These are phyloP conservation scores for Pithys albifrons DNA, from an alignment of 2,113 vertebrate species.

Conservation along the genomic window DNA sequence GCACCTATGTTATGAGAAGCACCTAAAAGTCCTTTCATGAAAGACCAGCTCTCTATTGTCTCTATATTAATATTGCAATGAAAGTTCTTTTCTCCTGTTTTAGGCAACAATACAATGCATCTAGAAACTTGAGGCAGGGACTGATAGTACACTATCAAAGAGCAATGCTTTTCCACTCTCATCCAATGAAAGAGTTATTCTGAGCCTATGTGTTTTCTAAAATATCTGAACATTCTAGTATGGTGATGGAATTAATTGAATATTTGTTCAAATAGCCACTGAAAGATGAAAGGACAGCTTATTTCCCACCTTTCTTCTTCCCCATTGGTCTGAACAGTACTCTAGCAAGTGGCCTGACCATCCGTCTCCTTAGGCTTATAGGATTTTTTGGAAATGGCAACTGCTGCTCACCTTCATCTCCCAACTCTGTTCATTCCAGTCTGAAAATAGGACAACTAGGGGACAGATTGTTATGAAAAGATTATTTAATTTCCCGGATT, in stretches of 20 bases:
- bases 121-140: neutral
- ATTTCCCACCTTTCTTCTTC: neutral
- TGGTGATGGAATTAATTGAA: neutral
- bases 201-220: neutral
- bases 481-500: neutral
- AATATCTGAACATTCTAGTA: neutral
- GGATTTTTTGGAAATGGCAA: neutral
- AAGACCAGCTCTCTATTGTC: too few species aligned
- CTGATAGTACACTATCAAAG: neutral
- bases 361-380: neutral
- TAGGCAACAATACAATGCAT: too few species aligned
- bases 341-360: neutral
- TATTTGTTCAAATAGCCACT: neutral
- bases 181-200: neutral
- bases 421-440: neutral
- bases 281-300: neutral
- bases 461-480: neutral
- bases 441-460: neutral
- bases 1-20: too few species aligned
- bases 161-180: fast-evolving
- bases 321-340: neutral
- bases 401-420: neutral
- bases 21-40: too few species aligned
- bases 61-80: too few species aligned
- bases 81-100: neutral